A percentile compares a stretch with the other conserved stretches of the same genome.
Conservation (phyloP, 2,888 invertebrate genomes). For the Thereva unica region DNA sequence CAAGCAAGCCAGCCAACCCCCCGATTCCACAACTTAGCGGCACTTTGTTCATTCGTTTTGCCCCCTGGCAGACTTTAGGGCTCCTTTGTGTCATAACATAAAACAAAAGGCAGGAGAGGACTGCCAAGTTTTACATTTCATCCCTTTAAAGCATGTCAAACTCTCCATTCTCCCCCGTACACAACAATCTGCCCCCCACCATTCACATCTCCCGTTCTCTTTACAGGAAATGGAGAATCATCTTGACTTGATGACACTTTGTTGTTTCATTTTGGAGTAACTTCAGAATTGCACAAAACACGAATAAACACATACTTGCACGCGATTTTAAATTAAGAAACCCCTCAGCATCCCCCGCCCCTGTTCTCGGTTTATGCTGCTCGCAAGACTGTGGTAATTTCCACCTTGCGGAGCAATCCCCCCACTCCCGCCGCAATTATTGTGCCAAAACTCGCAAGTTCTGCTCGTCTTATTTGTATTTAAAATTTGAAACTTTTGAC, state of each 20-base stretch:
- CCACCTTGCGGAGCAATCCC: conserved; percentile 26
- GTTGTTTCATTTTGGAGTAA: conserved; percentile 16
- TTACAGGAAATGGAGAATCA: background rate
- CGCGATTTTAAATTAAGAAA: conserved; percentile 25
- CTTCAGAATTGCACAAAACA: conserved; percentile 25
- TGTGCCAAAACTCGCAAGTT: conserved; percentile 1
- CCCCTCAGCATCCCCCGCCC: conserved; percentile 6
- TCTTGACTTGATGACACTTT: background rate
- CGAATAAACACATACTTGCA: conserved; percentile 32
- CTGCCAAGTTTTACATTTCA: no score
- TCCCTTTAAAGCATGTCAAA: no score
- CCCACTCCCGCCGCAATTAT: conserved; percentile 30
- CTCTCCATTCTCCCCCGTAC: background rate
- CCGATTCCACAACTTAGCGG: background rate
- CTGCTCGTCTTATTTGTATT: conserved; percentile 27
- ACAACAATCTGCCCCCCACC: background rate
- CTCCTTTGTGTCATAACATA: no score
- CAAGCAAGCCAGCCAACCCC: background rate
- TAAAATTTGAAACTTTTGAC: conserved; percentile 35
- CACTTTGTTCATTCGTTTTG: background rate
- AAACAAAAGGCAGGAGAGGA: no score
- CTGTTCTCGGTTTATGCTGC: background rate
- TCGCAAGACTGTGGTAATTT: background rate
- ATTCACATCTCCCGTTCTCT: background rate
- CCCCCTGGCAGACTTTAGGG: background rate